Percentiles rank a stretch among this genome's conserved stretches.
Evolutionary conservation across 2,113 vertebrate species (phyloP).

Genomic region (Myiagra hebetior): DNA sequence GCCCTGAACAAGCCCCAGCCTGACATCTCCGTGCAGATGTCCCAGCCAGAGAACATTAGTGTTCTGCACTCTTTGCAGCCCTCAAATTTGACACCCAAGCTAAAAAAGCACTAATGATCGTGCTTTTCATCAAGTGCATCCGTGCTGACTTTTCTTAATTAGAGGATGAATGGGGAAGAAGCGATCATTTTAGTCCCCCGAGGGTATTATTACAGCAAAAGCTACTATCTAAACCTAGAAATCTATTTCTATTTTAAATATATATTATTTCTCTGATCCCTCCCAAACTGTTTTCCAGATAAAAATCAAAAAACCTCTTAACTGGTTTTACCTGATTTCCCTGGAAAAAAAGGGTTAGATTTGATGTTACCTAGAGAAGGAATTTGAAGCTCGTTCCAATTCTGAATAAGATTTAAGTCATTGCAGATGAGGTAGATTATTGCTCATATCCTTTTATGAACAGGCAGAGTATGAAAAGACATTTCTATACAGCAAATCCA

Average conservation of each 20-base stretch:
- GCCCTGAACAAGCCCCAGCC: background rate
- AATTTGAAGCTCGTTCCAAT: background rate
- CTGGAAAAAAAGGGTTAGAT: background rate
- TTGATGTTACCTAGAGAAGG: background rate
- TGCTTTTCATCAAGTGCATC: background rate
- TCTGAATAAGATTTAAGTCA: background rate
- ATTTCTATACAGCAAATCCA: background rate
- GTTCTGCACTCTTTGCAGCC: background rate
- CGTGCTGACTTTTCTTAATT: background rate
- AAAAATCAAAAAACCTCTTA: background rate
- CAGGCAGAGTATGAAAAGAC: background rate
- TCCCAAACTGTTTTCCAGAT: background rate
- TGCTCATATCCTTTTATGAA: conserved; percentile 8
- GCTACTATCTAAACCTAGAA: background rate
- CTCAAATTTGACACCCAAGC: background rate
- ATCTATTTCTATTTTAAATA: background rate
- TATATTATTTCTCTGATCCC: background rate
- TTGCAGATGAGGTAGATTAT: background rate
- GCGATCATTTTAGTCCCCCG: background rate
- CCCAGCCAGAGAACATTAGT: fast-evolving
- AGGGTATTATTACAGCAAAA: background rate
- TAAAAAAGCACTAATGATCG: background rate
- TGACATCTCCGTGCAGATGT: background rate
- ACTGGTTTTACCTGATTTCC: background rate
- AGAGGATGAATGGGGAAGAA: background rate